Percentiles rank a stretch among this genome's conserved stretches.
phyloP scores from a whole-genome alignment of 2,888 invertebrate species.

The Altica lythri region DNA sequence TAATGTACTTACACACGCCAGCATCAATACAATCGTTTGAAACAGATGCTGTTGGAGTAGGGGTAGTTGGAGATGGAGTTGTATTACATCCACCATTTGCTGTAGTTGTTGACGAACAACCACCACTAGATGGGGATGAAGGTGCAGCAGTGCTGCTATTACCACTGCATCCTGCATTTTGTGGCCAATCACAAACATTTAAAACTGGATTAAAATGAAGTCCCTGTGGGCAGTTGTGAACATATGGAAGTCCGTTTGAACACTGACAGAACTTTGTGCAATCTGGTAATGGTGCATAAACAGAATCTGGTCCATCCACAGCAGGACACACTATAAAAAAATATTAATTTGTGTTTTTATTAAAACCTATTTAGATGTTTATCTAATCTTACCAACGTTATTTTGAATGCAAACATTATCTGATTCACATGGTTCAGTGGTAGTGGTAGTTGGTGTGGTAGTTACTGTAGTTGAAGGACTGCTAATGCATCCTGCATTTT shows the following conservation, averaged over 20 bases:
- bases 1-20: not conserved
- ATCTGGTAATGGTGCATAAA: constrained; percentile 26
- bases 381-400: not conserved
- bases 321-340: constrained; percentile 18
- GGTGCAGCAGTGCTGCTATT: not conserved
- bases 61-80: not conserved
- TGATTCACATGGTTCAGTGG: not conserved
- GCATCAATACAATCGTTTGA: not conserved
- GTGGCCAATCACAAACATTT: constrained; percentile 28
- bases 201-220: constrained; percentile 30
- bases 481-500: constrained; percentile 22
- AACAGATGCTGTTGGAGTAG: not conserved
- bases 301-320: constrained; percentile 23
- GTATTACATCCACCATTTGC: too few species aligned
- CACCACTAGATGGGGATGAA: too few species aligned
- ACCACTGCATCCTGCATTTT: constrained; percentile 20
- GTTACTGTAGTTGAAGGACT: not conserved
- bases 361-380: not conserved
- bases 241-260: constrained; percentile 27
- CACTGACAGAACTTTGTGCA: constrained; percentile 34
- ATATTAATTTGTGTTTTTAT: too few species aligned
- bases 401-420: not conserved
- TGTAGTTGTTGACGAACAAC: too few species aligned
- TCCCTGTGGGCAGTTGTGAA: constrained; percentile 27
- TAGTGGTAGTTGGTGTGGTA: constrained; percentile 9